A percentile compares a stretch with the other conserved stretches of the same genome.
phyloP scores from a whole-genome alignment of 2,113 vertebrate species.

The Pandion haliaetus region DNA sequence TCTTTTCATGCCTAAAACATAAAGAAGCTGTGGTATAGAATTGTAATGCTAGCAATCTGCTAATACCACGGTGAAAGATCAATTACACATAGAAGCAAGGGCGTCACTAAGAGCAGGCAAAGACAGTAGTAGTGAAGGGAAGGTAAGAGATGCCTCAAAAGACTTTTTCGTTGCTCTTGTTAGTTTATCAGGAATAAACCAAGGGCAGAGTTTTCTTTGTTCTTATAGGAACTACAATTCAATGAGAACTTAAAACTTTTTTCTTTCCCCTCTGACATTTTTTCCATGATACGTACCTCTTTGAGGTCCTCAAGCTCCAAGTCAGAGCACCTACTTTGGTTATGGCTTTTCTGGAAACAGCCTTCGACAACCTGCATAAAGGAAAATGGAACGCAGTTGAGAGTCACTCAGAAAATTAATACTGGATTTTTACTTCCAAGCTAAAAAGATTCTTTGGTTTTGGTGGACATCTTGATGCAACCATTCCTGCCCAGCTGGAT shows the following conservation, averaged over 20 bases:
- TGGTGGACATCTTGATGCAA: not conserved
- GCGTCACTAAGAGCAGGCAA: not conserved
- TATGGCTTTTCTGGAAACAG: not conserved
- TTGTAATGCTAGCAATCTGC: not conserved
- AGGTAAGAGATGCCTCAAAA: not conserved
- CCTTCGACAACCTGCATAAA: not conserved
- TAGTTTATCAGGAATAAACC: not conserved
- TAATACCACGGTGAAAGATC: not conserved
- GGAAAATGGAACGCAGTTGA: not conserved
- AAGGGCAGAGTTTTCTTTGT: not conserved
- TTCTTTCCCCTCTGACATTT: not conserved
- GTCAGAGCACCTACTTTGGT: not conserved
- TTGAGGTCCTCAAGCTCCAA: not conserved
- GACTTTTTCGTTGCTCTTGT: not conserved
- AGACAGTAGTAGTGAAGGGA: not conserved
- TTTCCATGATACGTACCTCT: not conserved
- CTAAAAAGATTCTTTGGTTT: not conserved
- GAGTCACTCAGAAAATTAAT: not conserved
- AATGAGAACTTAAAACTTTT: not conserved
- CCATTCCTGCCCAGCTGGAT: constrained; percentile 21
- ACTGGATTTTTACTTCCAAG: not conserved
- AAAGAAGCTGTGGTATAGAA: not conserved
- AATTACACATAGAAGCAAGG: not conserved
- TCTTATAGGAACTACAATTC: not conserved
- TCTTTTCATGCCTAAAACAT: not conserved